Conservation (phyloP, 2,113 vertebrate species). For the Podarcis cretensis region DNA sequence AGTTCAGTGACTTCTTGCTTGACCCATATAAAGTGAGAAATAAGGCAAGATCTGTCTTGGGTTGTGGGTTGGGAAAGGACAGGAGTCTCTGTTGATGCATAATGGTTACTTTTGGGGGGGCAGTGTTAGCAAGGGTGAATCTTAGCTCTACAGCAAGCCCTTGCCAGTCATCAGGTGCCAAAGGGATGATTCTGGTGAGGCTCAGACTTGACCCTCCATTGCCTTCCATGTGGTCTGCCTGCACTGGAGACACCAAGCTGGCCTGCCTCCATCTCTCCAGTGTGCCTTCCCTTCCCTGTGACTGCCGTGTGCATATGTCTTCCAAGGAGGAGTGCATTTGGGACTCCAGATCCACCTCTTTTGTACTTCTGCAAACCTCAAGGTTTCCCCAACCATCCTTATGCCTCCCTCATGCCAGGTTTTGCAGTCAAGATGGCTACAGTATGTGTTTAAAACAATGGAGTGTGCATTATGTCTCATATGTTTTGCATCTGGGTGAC, state of each 20-base stretch:
- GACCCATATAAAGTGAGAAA: constrained; percentile 92
- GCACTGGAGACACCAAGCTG: too few relatives aligned
- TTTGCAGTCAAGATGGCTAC: background rate
- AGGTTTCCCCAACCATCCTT: too few relatives aligned
- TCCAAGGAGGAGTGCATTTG: too few relatives aligned
- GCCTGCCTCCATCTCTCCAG: too few relatives aligned
- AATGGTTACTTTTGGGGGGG: background rate
- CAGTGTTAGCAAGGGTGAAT: too few relatives aligned
- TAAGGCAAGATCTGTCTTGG: background rate
- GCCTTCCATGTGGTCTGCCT: too few relatives aligned
- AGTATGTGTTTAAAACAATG: background rate
- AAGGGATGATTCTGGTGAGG: background rate
- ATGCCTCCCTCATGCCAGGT: too few relatives aligned
- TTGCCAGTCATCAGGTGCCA: background rate
- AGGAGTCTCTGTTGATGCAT: background rate
- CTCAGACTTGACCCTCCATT: background rate
- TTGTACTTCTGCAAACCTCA: too few relatives aligned
- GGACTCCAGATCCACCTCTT: too few relatives aligned
- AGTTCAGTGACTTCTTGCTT: constrained; percentile 96
- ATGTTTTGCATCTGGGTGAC: background rate
- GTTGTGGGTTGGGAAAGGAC: background rate
- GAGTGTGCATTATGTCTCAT: background rate
- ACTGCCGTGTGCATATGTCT: too few relatives aligned
- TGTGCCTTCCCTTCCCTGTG: too few relatives aligned
- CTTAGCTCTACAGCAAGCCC: background rate